phyloP scores from a whole-genome alignment of 2,113 vertebrate genomes.

The Coptodon rendalli region DNA sequence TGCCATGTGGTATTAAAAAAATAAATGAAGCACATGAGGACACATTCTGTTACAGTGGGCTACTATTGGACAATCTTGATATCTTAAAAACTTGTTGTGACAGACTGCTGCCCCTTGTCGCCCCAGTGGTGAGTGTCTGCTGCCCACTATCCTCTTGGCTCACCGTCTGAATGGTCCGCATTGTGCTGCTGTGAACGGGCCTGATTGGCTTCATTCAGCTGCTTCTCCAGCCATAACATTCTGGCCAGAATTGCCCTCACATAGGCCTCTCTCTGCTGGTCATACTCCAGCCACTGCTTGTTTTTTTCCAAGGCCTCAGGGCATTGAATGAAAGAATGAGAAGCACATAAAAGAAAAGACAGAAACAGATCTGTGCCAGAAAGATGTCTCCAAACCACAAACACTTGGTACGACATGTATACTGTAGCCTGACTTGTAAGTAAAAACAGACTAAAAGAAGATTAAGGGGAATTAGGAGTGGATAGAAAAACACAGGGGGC shows the following conservation, averaged over 20 bases:
- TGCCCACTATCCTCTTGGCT: constrained; percentile 28
- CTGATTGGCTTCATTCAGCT: constrained; percentile 53
- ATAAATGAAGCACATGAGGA: not conserved
- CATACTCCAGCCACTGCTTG: constrained; percentile 85
- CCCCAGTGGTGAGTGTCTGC: constrained; percentile 15
- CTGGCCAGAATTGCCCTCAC: constrained; percentile 75
- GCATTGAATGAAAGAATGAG: constrained; percentile 21
- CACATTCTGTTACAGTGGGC: not conserved
- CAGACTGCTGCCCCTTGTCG: constrained; percentile 31
- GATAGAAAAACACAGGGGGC: not conserved
- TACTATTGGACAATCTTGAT: not conserved
- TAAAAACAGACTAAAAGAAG: not conserved
- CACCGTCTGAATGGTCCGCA: constrained; percentile 77
- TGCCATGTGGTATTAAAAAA: not conserved
- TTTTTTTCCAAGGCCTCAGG: constrained; percentile 86
- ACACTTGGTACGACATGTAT: not conserved
- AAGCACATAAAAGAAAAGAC: constrained; percentile 6
- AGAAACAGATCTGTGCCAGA: not conserved
- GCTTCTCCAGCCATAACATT: constrained; percentile 79
- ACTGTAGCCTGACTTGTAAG: not conserved
- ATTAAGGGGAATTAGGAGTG: not conserved
- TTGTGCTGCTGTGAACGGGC: constrained; percentile 61
- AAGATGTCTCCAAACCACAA: not conserved
- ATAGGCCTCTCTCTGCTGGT: constrained; percentile 84
- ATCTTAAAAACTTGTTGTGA: constrained; percentile 45